phyloP scores from a whole-genome alignment of 2,888 invertebrate genomes.

The Ophion costatus region DNA sequence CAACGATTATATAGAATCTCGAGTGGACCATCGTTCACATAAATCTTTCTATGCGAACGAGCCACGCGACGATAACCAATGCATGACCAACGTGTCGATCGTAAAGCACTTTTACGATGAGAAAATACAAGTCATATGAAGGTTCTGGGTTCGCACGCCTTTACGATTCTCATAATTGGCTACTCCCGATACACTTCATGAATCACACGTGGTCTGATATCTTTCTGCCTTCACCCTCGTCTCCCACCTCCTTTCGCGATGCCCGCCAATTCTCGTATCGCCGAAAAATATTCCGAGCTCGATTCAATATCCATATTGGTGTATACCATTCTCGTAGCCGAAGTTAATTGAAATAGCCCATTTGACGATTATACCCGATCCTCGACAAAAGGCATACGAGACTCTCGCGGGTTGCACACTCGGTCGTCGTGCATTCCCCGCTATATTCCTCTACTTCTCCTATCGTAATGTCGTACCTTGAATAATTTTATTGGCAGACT shows the following conservation, averaged over 20 bases:
- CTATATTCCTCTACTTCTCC: constrained; percentile 28
- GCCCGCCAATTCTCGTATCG: constrained; percentile 7
- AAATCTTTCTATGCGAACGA: constrained; percentile 23
- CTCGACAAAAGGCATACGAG: constrained; percentile 48
- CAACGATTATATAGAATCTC: not conserved
- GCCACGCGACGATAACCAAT: constrained; percentile 14
- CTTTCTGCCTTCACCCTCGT: constrained; percentile 3
- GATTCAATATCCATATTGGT: constrained; percentile 60
- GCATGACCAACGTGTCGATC: constrained; percentile 55
- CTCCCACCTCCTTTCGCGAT: not conserved
- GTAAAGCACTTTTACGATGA: constrained; percentile 77
- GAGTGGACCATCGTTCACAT: constrained; percentile 2
- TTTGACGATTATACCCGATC: constrained; percentile 66
- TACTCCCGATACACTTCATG: constrained; percentile 62
- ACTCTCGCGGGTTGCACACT: constrained; percentile 26
- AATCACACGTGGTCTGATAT: constrained; percentile 63
- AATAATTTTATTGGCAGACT: constrained; percentile 81
- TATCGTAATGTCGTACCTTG: constrained; percentile 80
- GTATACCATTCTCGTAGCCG: constrained; percentile 46
- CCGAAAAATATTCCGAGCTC: constrained; percentile 43
- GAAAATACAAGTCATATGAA: constrained; percentile 67
- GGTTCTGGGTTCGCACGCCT: constrained; percentile 79
- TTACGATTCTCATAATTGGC: constrained; percentile 71
- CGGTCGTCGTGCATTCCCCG: not conserved
- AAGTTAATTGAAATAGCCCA: constrained; percentile 80